Conservation (phyloP, 2,113 vertebrate species). For the Gadus macrocephalus region DNA sequence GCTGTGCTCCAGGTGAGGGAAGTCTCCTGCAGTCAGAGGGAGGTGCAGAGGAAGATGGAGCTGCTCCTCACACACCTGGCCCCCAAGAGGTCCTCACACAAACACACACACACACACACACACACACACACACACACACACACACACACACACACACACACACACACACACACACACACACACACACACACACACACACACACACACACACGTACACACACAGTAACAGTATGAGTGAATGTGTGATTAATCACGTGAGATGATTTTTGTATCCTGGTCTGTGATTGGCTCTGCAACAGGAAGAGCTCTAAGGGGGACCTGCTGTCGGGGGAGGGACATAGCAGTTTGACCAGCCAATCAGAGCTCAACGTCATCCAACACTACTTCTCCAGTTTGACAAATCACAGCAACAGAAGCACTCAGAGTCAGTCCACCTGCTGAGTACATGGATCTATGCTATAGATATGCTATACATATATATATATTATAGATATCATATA, state of each 20-base stretch:
- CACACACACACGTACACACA: constrained; percentile 8
- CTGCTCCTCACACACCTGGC: constrained; percentile 79
- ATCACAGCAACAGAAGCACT: constrained; percentile 43
- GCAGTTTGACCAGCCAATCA: constrained; percentile 43
- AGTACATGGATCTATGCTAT: neutral
- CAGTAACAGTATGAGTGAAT: neutral
- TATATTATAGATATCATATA: too few relatives aligned
- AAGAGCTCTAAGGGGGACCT: constrained; percentile 61
- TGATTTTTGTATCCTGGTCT: neutral
- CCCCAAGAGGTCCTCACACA: constrained; percentile 53
- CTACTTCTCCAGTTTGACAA: constrained; percentile 57
- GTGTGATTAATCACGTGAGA: neutral
- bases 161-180: neutral
- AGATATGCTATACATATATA: too few relatives aligned
- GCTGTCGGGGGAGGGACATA: constrained; percentile 45
- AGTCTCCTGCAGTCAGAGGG: constrained; percentile 83
- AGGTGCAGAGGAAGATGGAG: constrained; percentile 84
- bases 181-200: neutral
- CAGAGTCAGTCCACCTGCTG: constrained; percentile 53
- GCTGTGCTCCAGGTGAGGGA: constrained; percentile 86
- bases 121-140: constrained; percentile 7
- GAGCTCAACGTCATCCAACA: constrained; percentile 66
- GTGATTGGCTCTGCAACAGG: constrained; percentile 32
- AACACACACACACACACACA: neutral
- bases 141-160: neutral